phyloP scores from a whole-genome alignment of 1,140 invertebrate species.

The Dysdera silvatica region DNA sequence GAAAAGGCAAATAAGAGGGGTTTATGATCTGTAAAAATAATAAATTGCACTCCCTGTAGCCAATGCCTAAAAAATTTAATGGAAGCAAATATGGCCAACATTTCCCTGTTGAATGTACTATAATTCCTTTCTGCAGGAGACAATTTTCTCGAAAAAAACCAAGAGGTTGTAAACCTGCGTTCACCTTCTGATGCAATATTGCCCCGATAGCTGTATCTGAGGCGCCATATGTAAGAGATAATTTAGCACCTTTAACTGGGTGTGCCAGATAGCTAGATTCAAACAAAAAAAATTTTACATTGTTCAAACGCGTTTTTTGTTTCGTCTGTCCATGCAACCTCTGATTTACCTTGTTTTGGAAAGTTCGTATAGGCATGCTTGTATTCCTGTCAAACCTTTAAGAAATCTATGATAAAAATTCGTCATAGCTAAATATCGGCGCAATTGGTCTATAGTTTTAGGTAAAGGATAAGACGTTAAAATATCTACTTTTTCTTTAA shows the following conservation, averaged over 20 bases:
- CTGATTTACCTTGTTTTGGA: neutral
- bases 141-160: conserved; percentile 29
- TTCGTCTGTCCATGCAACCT: neutral
- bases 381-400: conserved; percentile 29
- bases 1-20: conserved; percentile 34
- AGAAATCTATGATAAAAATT: conserved; percentile 44
- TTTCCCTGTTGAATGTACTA: conserved; percentile 33
- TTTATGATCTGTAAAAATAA: conserved; percentile 37
- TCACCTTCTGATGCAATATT: conserved; percentile 15
- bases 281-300: neutral
- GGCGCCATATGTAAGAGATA: conserved; percentile 24
- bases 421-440: conserved; percentile 39
- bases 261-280: conserved; percentile 31
- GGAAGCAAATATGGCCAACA: conserved; percentile 34
- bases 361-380: conserved; percentile 16
- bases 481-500: conserved; percentile 39
- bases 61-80: conserved; percentile 36
- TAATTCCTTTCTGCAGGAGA: conserved; percentile 21
- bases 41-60: conserved; percentile 38
- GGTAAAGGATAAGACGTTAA: conserved; percentile 40
- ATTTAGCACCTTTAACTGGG: neutral
- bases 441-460: conserved; percentile 36
- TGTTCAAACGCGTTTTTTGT: neutral
- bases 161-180: conserved; percentile 7
- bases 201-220: conserved; percentile 17